These are phyloP conservation scores for Acanthosepion esculentum DNA, from an alignment of 2,888 invertebrate genomes.

Conservation along the genomic window DNA sequence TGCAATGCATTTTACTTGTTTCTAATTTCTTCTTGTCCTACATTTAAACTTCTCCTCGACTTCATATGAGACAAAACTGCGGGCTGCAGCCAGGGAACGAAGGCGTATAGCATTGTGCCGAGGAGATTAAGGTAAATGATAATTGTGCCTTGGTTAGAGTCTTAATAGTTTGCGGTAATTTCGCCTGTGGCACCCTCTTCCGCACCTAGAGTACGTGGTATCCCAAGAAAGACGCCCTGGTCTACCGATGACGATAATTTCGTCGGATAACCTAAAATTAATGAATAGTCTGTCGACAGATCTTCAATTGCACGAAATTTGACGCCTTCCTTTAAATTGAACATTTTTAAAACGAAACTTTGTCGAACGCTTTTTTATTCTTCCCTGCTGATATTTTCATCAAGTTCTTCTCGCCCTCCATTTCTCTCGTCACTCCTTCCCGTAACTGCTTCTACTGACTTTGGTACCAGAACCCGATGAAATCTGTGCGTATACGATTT, in stretches of 20 bases:
- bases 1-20: not conserved
- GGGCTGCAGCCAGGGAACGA: not conserved
- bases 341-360: not conserved
- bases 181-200: not conserved
- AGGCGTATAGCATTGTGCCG: not conserved
- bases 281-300: not conserved
- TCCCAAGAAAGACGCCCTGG: not conserved
- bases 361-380: not conserved
- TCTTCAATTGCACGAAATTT: conserved; percentile 6
- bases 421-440: not conserved
- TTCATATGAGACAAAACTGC: not conserved
- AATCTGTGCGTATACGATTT: not conserved
- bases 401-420: not conserved
- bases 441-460: not conserved
- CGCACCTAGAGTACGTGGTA: not conserved
- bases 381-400: not conserved
- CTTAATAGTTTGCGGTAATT: not conserved
- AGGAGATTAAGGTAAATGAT: not conserved
- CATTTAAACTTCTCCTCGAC: not conserved
- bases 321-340: not conserved
- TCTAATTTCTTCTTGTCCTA: not conserved
- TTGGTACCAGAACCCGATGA: not conserved
- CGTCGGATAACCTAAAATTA: not conserved
- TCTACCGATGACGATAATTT: conserved; percentile 11
- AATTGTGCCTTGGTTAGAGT: not conserved